Evolutionary conservation across 2,797 vertebrate species (phyloP).

Genomic region (Strix occidentalis): DNA sequence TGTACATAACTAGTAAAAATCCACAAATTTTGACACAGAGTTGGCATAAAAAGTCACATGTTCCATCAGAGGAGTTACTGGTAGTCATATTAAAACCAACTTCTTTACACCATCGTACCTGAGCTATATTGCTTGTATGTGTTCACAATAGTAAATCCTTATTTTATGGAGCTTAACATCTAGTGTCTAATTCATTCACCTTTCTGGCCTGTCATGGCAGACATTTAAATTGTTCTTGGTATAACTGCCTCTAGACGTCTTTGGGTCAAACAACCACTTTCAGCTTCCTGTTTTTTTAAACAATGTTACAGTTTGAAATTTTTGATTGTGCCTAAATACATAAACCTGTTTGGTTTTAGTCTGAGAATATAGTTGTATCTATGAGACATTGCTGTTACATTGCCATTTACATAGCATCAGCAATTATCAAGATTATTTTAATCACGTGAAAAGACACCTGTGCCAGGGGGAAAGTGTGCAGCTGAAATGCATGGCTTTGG

Average conservation of each 20-base stretch:
- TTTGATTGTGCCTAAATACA: not conserved
- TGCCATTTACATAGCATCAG: not conserved
- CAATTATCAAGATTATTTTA: not conserved
- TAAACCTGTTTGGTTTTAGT: not conserved
- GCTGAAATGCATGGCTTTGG: not conserved
- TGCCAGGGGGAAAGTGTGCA: not conserved
- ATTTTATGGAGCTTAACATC: not conserved
- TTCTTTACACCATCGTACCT: not conserved
- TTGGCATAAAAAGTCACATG: not conserved
- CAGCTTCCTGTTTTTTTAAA: not conserved
- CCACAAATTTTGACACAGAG: not conserved
- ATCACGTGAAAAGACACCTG: not conserved
- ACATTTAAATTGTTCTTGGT: not conserved
- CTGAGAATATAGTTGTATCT: not conserved
- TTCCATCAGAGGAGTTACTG: not conserved
- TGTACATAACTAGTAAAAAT: not conserved
- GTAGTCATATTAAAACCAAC: not conserved
- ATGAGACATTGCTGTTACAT: not conserved
- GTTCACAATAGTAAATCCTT: not conserved
- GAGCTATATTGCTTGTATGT: not conserved
- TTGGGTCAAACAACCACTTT: not conserved
- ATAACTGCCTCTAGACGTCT: not conserved
- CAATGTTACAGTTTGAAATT: not conserved
- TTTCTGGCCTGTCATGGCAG: not conserved
- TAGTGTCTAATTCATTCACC: not conserved